Evolutionary conservation across 2,888 invertebrate genomes (phyloP).

Genomic region (Ennomos erosarius): DNA sequence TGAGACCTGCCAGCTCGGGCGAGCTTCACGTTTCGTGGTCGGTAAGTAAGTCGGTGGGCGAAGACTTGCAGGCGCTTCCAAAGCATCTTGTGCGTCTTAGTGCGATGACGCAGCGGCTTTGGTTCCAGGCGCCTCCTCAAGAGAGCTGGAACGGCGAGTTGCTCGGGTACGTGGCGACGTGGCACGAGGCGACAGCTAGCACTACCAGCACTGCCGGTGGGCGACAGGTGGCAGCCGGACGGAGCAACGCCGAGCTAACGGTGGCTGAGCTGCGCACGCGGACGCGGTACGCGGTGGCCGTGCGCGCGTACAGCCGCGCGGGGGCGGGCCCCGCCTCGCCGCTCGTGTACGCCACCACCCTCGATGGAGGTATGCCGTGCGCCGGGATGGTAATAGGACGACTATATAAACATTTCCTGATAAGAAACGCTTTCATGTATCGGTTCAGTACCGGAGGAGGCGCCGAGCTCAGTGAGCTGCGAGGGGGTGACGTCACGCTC

Average conservation of each 20-base stretch:
- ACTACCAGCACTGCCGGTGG: constrained; percentile 49
- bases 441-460: constrained; percentile 87
- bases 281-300: constrained; percentile 91
- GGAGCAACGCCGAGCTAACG: constrained; percentile 87
- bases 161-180: constrained; percentile 89
- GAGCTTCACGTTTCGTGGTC: constrained; percentile 90
- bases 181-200: constrained; percentile 66
- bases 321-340: constrained; percentile 92
- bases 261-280: constrained; percentile 88
- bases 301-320: constrained; percentile 92
- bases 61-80: neutral
- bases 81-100: neutral
- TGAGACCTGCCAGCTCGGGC: constrained; percentile 87
- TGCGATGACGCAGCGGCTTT: neutral
- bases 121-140: constrained; percentile 84
- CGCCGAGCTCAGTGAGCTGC: constrained; percentile 89
- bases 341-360: constrained; percentile 89
- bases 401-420: too few species aligned
- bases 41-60: constrained; percentile 68
- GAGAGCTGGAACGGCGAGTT: constrained; percentile 90
- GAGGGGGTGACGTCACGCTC: constrained; percentile 88
- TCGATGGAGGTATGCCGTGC: constrained; percentile 87
- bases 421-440: neutral
- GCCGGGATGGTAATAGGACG: too few species aligned
- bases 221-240: constrained; percentile 48